Percentiles rank a stretch among this genome's conserved stretches.
Conservation (phyloP, 53 echinoderm and acorn worm genomes). For the Arbacia lixula region DNA sequence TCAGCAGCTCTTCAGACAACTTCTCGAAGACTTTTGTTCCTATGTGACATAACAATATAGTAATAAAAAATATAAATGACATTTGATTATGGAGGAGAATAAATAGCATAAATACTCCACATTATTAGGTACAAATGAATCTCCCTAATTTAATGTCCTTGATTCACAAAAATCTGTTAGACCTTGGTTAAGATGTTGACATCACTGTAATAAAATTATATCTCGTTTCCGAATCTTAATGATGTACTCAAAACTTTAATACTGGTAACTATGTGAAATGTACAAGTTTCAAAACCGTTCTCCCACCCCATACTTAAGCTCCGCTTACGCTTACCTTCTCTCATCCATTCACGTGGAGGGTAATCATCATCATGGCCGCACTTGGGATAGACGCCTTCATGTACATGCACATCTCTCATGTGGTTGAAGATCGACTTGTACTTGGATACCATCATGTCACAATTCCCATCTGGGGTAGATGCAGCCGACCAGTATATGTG, state of each 20-base stretch:
- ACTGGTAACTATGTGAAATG: neutral
- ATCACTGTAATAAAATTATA: too few relatives aligned
- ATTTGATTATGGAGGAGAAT: neutral
- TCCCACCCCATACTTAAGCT: neutral
- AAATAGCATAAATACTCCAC: neutral
- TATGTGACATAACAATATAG: neutral
- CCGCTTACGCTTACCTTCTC: slow-evolving; percentile 38
- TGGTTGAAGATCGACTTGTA: slow-evolving; percentile 56
- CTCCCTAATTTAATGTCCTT: neutral
- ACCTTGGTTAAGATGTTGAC: neutral
- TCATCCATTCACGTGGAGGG: slow-evolving; percentile 37
- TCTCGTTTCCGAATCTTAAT: too few relatives aligned
- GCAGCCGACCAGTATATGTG: slow-evolving; percentile 72
- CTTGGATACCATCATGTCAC: slow-evolving; percentile 58
- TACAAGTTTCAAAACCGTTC: neutral
- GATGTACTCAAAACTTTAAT: neutral
- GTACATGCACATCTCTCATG: slow-evolving; percentile 53
- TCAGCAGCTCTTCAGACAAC: slow-evolving; percentile 16
- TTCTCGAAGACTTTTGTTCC: slow-evolving; percentile 49
- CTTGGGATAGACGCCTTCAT: slow-evolving; percentile 9
- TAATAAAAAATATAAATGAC: neutral
- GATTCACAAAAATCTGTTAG: neutral
- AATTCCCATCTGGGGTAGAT: slow-evolving; percentile 65
- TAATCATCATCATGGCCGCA: slow-evolving; percentile 39
- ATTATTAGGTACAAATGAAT: neutral